Evolutionary conservation across 1,140 invertebrate species (phyloP).

Genomic region (Melipona quadrifasciata): DNA sequence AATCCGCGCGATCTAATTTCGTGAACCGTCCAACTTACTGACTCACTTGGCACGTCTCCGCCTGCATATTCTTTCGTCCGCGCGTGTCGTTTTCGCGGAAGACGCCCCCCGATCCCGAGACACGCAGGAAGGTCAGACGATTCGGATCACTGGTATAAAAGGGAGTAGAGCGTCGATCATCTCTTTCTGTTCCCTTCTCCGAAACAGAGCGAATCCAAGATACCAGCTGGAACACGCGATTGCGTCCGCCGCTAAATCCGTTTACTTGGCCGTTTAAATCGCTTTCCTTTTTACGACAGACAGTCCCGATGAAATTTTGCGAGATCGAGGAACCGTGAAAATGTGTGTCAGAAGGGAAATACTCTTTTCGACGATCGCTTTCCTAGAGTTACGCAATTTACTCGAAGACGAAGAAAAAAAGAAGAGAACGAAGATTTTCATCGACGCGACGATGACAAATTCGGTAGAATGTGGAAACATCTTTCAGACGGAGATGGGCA

Average conservation of each 20-base stretch:
- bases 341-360: too few relatives aligned
- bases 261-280: too few relatives aligned
- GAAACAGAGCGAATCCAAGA: too few relatives aligned
- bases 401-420: not conserved
- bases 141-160: too few relatives aligned
- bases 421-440: conserved; percentile 9
- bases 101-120: conserved; percentile 32
- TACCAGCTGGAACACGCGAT: too few relatives aligned
- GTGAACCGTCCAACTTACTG: conserved; percentile 64
- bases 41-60: conserved; percentile 66
- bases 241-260: too few relatives aligned
- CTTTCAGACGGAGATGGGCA: too few relatives aligned
- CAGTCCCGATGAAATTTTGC: too few relatives aligned
- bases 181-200: not conserved
- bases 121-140: conserved; percentile 40
- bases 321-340: too few relatives aligned
- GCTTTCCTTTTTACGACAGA: too few relatives aligned
- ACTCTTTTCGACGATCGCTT: too few relatives aligned
- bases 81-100: conserved; percentile 45
- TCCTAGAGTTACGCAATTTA: too few relatives aligned
- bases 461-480: not conserved
- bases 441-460: not conserved
- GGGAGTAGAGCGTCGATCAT: not conserved
- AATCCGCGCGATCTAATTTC: conserved; percentile 67
- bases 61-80: conserved; percentile 57